Percentiles rank a stretch among this genome's conserved stretches.
Evolutionary conservation across 2,797 vertebrate species (phyloP).

Genomic region (Lacerta agilis): DNA sequence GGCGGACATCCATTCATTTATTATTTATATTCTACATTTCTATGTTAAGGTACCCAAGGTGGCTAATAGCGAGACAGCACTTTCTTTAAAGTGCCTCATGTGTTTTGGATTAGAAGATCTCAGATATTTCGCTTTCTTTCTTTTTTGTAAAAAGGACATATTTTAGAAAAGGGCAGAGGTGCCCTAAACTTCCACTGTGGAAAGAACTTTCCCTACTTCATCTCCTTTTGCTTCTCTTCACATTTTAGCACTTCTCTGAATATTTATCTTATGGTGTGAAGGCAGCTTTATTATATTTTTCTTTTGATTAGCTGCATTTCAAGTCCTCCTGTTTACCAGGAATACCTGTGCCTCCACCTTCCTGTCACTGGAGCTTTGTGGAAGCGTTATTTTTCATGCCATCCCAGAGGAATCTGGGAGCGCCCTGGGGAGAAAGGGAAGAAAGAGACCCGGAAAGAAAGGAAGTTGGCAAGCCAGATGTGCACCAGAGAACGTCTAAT

Average conservation of each 20-base stretch:
- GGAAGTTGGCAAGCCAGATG: conserved; percentile 19
- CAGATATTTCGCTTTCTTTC: not conserved
- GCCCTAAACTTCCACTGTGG: not conserved
- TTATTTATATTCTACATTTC: no score
- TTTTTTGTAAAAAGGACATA: not conserved
- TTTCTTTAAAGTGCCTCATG: not conserved
- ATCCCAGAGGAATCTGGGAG: conserved; percentile 17
- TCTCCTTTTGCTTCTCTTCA: not conserved
- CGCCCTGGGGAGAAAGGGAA: conserved; percentile 17
- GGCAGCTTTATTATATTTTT: not conserved
- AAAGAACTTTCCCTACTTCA: not conserved
- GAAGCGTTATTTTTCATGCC: conserved; percentile 33
- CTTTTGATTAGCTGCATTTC: conserved; percentile 17
- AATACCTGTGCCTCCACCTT: conserved; percentile 2
- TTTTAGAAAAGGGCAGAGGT: not conserved
- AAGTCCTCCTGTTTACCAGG: conserved; percentile 27
- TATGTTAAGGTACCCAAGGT: not conserved
- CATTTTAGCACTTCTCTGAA: not conserved
- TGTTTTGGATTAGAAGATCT: not conserved
- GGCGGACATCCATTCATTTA: not conserved
- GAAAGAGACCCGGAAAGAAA: conserved; percentile 10
- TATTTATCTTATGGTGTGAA: not conserved
- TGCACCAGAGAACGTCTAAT: conserved; percentile 17
- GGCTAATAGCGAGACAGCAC: not conserved
- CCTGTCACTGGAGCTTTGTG: not conserved